Evolutionary conservation across 2,113 vertebrate genomes (phyloP), one percentile per base, ranked within the genome.

Genomic region (Entomyzon cyanotis): DNA sequence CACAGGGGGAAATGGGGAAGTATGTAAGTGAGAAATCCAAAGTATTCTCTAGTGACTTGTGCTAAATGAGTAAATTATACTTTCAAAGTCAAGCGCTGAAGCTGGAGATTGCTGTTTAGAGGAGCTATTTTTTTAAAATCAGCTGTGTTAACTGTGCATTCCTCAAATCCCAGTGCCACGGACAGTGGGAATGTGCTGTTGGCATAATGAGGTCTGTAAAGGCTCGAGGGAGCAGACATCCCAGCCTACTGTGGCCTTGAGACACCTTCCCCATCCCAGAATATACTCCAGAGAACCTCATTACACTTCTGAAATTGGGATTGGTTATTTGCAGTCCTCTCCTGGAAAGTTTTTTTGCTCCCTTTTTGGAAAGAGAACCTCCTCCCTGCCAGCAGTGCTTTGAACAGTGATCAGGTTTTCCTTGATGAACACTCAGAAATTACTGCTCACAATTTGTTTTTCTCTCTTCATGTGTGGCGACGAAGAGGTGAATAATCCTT

Each of bases 11-110:
- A 93, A 84, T 76, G 58, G 62, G 14, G 87, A 95, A 91, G 90
- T 52, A 44, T 52, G 30, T 82, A 81, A 89, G 80, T 73, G 82
- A 87, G 62, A 97, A 95, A 97, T 82, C 53, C 83, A 59, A 80
- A 93, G 88, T 58, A 92, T 91, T 82, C 96, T 93, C 93, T 70
- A 60, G 81, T 76, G 96, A 75, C 79, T 95, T 74, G 73, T 42
- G 64, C 71, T 94, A 95, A 96, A 94, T 94, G 93, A 95, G 60
- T 79, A 93, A 95, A 96, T 97, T 93, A 95, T 85, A 95, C 95
- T 96, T 97, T 91, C 90, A 95, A 95, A 97, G 95, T 91, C 84
- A 93, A 94, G 91, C 67, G 78, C 55, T 82, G 91, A 83, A 91
- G 73, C 83, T 96, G 89, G 47, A 95, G 87, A 89, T 84, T 92